Conservation (phyloP, 2,888 invertebrate genomes). For the Lepas anatifera region DNA sequence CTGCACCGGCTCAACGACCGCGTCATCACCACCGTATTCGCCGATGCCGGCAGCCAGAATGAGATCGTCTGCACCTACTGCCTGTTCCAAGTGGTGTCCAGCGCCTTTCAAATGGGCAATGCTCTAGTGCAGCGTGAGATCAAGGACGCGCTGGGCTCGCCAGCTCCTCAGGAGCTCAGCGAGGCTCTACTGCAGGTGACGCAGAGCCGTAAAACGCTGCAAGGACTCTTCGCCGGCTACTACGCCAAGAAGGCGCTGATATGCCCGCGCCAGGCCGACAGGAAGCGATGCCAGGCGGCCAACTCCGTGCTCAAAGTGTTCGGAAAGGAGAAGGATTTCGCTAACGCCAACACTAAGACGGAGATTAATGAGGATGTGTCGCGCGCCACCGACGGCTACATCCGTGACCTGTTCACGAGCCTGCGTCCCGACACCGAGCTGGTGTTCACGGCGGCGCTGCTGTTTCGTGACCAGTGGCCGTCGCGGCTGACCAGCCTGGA, state of each 20-base stretch:
- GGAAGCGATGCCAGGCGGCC: background rate
- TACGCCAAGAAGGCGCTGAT: background rate
- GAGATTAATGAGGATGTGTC: background rate
- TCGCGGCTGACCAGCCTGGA: background rate
- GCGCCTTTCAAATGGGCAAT: background rate
- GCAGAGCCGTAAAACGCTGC: background rate
- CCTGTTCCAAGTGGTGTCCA: background rate
- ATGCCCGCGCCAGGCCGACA: background rate
- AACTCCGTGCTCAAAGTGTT: background rate
- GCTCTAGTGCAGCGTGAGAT: background rate
- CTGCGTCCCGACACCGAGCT: background rate
- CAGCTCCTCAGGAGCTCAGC: background rate
- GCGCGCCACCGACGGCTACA: background rate
- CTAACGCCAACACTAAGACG: background rate
- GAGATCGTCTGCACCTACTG: constrained; percentile 7
- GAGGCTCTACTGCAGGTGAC: background rate
- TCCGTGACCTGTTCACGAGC: background rate
- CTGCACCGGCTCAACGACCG: constrained; percentile 8
- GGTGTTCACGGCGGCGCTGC: background rate
- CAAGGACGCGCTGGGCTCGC: background rate
- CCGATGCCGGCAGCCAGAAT: background rate
- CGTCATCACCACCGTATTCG: background rate
- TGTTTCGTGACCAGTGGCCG: background rate
- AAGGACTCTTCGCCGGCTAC: background rate
- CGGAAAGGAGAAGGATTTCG: background rate